Conservation (phyloP, 2,888 invertebrate species). For the Apamea crenata region DNA sequence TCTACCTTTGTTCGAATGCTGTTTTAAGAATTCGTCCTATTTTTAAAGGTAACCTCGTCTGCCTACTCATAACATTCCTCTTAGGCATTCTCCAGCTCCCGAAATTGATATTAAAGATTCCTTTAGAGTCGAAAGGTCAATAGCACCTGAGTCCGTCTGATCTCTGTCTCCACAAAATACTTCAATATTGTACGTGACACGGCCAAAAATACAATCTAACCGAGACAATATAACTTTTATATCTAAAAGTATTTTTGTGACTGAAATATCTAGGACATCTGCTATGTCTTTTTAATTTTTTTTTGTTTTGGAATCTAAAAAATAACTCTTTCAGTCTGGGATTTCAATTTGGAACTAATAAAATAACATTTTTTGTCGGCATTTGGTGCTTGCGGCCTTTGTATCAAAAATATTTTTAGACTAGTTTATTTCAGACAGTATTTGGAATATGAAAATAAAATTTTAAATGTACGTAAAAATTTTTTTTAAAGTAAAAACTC, state of each 20-base stretch:
- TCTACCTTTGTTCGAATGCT: background rate
- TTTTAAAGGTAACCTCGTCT: slow-evolving; percentile 9
- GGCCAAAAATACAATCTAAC: slow-evolving; percentile 36
- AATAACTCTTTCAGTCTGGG: background rate
- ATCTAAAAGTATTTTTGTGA: slow-evolving; percentile 32
- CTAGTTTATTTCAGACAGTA: background rate
- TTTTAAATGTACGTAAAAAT: background rate
- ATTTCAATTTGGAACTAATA: slow-evolving; percentile 9
- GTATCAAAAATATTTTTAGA: background rate
- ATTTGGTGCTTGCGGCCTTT: background rate
- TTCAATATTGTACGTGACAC: slow-evolving; percentile 41
- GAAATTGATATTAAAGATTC: slow-evolving; percentile 47
- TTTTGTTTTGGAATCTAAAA: slow-evolving; percentile 1
- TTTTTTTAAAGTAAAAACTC: background rate
- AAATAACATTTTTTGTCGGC: background rate
- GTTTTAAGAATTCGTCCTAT: slow-evolving; percentile 1
- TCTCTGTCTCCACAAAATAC: slow-evolving; percentile 32
- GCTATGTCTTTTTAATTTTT: slow-evolving; percentile 9
- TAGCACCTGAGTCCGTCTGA: slow-evolving; percentile 27
- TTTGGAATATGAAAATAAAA: background rate
- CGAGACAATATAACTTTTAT: slow-evolving; percentile 16
- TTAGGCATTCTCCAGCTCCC: slow-evolving; percentile 12
- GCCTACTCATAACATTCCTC: slow-evolving; percentile 34
- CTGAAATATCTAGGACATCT: slow-evolving; percentile 11
- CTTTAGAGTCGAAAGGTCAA: slow-evolving; percentile 46